A percentile compares a stretch with the other conserved stretches of the same genome.
Evolutionary conservation across 2,888 invertebrate genomes (phyloP).

Genomic region (Oasisia sp.): DNA sequence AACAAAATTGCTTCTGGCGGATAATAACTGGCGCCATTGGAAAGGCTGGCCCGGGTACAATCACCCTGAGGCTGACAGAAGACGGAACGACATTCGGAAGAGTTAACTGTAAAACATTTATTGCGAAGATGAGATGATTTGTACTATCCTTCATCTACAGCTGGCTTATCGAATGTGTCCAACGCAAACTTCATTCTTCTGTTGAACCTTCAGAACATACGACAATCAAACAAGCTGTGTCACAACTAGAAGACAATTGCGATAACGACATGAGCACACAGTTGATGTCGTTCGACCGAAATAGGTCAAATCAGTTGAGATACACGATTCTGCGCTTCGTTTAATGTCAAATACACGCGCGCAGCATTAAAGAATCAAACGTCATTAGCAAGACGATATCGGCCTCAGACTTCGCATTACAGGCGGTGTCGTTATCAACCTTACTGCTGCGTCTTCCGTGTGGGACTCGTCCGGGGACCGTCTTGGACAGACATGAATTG

Average conservation of each 20-base stretch:
- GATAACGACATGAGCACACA: not conserved
- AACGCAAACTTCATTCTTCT: not conserved
- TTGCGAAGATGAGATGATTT: not conserved
- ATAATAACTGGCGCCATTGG: not conserved
- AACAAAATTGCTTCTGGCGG: not conserved
- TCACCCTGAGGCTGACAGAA: not conserved
- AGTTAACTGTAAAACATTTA: not conserved
- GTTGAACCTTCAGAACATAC: not conserved
- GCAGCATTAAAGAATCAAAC: not conserved
- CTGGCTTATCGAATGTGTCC: not conserved
- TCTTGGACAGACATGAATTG: not conserved
- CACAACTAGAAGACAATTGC: too few relatives aligned
- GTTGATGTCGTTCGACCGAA: not conserved
- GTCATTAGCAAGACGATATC: not conserved
- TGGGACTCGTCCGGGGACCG: not conserved
- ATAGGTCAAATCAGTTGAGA: not conserved
- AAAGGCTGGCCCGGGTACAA: not conserved
- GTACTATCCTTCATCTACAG: not conserved
- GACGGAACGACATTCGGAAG: too few relatives aligned
- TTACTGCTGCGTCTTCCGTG: not conserved
- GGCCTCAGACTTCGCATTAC: not conserved
- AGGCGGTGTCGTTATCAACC: constrained; percentile 17
- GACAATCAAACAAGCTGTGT: too few relatives aligned
- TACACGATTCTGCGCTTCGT: not conserved
- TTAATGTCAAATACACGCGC: constrained; percentile 4